Evolutionary conservation across 2,797 vertebrate genomes (phyloP), one percentile per base, ranked within the genome.

Genomic region (Myoxocephalus aenaeus): DNA sequence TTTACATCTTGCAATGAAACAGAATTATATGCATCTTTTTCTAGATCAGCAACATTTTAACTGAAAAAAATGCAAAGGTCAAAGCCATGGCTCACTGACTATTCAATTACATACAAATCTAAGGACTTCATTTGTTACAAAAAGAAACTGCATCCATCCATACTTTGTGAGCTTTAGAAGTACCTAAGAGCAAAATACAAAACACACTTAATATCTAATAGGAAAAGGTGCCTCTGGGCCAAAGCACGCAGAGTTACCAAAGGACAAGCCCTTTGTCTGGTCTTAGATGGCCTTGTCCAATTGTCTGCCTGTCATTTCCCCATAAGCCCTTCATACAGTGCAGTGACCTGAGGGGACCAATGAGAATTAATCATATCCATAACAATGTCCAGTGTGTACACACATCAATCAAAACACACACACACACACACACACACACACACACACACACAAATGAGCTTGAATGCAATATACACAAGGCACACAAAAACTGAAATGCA

Each of bases 321-420:
- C 57, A 79, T 77, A 78, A 73, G 70, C 22, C 44, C 29, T 73
- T 77, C 13, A 72, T 74, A 73, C 53, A 68, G 58, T 2, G 29
- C 69, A 65, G 57, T 82, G 83, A 86, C 81, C 61, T 42, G 27
- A 73, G 50, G 77, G 22, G 42, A 70, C 59, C 66, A 58, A 65
- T 65, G 66, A 85, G 64, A 73, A 75, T 75, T 50, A 56, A 85
- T 86, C 63, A 80, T 71, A 76, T 51, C 63, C 73, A 76, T 72
- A 86, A 79, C 65, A 64, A 77, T 74, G 77, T 75, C 82, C 54
- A 36, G 77, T 53, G 69, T 18, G 59, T 67, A 71, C 74, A 66
- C 18, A 51, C 61, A 80, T 81, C 84, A 85, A 77, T 88, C 34
- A 69, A 13, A n/a, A 27, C 4, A 29, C 38, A 73, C 20, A 44